Evolutionary conservation across 1,140 invertebrate genomes (phyloP).

Genomic region (Nymphalis io): DNA sequence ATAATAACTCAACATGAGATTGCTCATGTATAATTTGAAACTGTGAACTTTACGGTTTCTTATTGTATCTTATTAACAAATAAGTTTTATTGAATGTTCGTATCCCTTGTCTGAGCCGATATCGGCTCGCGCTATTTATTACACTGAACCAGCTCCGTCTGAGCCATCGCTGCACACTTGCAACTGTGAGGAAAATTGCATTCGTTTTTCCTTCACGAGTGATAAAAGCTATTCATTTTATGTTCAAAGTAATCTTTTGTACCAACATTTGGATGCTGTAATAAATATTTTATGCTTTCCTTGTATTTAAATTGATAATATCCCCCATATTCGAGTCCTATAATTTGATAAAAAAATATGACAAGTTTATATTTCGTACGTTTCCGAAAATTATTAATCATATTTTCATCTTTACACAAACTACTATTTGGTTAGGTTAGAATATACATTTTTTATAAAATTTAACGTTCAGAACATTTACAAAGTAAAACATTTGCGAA

Average conservation of each 20-base stretch:
- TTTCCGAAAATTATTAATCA: too few species aligned
- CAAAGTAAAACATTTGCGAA: too few species aligned
- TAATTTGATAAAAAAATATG: too few species aligned
- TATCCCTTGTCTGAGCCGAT: background rate
- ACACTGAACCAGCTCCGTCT: background rate
- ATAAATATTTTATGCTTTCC: background rate
- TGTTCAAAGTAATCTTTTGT: background rate
- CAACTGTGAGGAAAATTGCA: constrained; percentile 20
- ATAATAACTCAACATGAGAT: too few species aligned
- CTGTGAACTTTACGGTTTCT: too few species aligned
- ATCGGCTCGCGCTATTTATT: background rate
- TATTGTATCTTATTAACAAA: background rate
- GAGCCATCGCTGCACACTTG: constrained; percentile 1
- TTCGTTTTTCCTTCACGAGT: constrained; percentile 8
- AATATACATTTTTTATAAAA: too few species aligned
- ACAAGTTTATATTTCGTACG: too few species aligned
- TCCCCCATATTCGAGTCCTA: too few species aligned
- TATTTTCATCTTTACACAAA: too few species aligned
- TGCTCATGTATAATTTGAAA: too few species aligned
- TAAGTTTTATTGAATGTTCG: background rate
- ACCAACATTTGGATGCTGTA: background rate
- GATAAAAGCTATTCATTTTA: constrained; percentile 2
- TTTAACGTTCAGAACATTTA: too few species aligned
- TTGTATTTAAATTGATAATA: background rate
- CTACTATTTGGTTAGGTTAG: too few species aligned